These are phyloP conservation scores for Hypotaenidia philippensis DNA, from an alignment of 2,797 vertebrate genomes.

Conservation along the genomic window DNA sequence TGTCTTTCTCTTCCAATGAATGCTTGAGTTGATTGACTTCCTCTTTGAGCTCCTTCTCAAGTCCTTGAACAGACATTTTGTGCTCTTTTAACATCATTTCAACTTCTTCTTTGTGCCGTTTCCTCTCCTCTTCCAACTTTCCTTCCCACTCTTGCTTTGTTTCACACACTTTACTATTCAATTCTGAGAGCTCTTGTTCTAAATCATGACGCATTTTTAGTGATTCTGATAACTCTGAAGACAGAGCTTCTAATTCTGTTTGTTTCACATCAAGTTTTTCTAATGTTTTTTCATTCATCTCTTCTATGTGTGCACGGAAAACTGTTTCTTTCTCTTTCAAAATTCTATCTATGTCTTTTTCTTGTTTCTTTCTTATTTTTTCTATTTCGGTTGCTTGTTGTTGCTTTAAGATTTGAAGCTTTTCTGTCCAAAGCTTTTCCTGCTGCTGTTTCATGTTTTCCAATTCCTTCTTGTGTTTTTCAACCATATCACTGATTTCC, in stretches of 20 bases:
- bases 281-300: slow-evolving; percentile 93
- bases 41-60: slow-evolving; percentile 87
- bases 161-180: slow-evolving; percentile 72
- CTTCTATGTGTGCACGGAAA: slow-evolving; percentile 89
- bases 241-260: slow-evolving; percentile 88
- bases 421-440: slow-evolving; percentile 82
- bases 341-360: slow-evolving; percentile 80
- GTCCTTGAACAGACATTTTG: slow-evolving; percentile 79
- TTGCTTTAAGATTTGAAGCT: slow-evolving; percentile 77
- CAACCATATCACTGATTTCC: slow-evolving; percentile 83
- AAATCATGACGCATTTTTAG: slow-evolving; percentile 83
- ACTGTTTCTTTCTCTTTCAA: slow-evolving; percentile 89
- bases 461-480: slow-evolving; percentile 84
- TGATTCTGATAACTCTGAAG: slow-evolving; percentile 87
- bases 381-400: slow-evolving; percentile 81
- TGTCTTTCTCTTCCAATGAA: slow-evolving; percentile 87
- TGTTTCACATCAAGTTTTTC: slow-evolving; percentile 93
- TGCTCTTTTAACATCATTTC: slow-evolving; percentile 83
- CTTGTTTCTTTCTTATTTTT: slow-evolving; percentile 83
- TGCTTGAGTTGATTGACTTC: slow-evolving; percentile 87
- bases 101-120: slow-evolving; percentile 81
- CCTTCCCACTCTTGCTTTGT: slow-evolving; percentile 80
- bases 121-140: slow-evolving; percentile 83
- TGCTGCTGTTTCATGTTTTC: slow-evolving; percentile 77
- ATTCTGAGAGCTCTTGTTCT: slow-evolving; percentile 81